Evolutionary conservation across 2,888 invertebrate genomes (phyloP), one percentile per base, ranked within the genome.

Genomic region (Lasioglossum villosulum): DNA sequence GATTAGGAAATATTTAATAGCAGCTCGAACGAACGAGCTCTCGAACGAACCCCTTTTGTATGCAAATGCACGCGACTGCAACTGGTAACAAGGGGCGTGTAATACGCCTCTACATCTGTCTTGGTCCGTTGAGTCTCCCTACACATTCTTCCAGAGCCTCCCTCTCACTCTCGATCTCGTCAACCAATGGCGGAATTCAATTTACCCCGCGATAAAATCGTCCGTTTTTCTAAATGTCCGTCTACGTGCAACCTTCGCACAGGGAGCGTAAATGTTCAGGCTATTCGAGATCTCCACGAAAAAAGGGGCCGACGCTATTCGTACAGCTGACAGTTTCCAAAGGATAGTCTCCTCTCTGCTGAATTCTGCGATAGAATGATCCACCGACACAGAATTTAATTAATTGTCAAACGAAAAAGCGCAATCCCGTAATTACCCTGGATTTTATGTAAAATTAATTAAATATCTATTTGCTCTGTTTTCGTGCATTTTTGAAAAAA

Each of bases 121-220:
- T 80, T 66, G 23, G 39, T 74, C 39, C 14, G 72, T 48, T 59
- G 66, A 48, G 72, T 70, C 68, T 66, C 72, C 73, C 79, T 48
- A 34, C 80, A 75, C 74, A 56, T 63, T 77, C 70, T 71, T 75
- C 68, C 45, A 56, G 78, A 45, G 66, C 66, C 59, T 63, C 30
- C 6, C 14, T 16, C 30, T 5, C 63, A 6, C 74, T 72, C 79
- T 73, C 81, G 75, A 84, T 77, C 79, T 76, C 78, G 82, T 90
- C 89, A 89, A 88, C 84, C 90, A 91, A 90, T 90, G 88, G 88
- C 83, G 86, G 88, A 89, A 93, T 93, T 93, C 92, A 93, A 93
- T 93, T 93, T 93, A 92, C 86, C 90, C 83, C 86, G 87, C 90
- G 93, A 93, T 93, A 93, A 93, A 93, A 93, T 92, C 92, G 82